These are phyloP conservation scores for Monochamus alternatus DNA, from an alignment of 2,888 invertebrate species.

Conservation along the genomic window DNA sequence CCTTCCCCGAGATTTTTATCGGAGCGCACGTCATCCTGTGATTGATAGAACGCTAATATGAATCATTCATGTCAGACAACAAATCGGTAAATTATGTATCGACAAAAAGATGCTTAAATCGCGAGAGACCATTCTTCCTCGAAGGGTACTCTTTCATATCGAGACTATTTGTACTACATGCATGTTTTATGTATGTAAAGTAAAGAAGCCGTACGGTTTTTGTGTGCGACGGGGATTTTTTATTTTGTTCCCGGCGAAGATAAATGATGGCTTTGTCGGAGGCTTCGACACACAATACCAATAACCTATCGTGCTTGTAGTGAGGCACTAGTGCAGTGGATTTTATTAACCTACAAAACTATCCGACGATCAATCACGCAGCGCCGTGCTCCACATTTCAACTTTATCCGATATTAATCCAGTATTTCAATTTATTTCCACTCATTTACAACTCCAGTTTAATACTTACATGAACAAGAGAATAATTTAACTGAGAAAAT, in stretches of 20 bases:
- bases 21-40: conserved; percentile 40
- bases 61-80: conserved; percentile 46
- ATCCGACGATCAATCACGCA: neutral
- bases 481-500: too few relatives aligned
- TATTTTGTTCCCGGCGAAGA: conserved; percentile 27
- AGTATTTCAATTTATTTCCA: too few relatives aligned
- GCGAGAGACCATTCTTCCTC: conserved; percentile 37
- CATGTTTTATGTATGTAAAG: conserved; percentile 42
- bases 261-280: conserved; percentile 32
- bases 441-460: too few relatives aligned
- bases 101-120: conserved; percentile 36
- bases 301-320: conserved; percentile 28
- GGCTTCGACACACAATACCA: conserved; percentile 29
- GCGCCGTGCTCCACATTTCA: neutral
- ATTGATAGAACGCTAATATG: conserved; percentile 50
- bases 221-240: conserved; percentile 26
- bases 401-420: too few relatives aligned
- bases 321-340: conserved; percentile 1
- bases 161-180: conserved; percentile 38
- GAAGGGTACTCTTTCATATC: conserved; percentile 35
- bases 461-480: too few relatives aligned
- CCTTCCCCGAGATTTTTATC: conserved; percentile 27
- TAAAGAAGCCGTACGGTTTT: conserved; percentile 38
- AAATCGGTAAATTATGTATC: conserved; percentile 44
- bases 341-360: conserved; percentile 23